phyloP scores from a whole-genome alignment of 2,113 vertebrate species.

The Notothenia rossii region DNA sequence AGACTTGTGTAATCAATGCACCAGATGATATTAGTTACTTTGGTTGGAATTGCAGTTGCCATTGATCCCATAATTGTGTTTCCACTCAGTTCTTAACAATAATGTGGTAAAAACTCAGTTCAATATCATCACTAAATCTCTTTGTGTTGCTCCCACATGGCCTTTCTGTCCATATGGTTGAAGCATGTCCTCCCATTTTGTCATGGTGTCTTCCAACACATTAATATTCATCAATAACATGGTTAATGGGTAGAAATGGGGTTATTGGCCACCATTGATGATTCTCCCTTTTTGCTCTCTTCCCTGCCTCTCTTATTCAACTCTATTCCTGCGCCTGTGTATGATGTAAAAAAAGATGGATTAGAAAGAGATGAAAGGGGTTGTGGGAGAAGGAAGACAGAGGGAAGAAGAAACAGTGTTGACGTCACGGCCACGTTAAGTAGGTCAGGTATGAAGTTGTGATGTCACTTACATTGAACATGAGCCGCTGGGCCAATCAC shows the following conservation, averaged over 20 bases:
- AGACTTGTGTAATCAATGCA: not conserved
- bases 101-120: not conserved
- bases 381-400: slow-evolving; percentile 28
- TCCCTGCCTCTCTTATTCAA: not conserved
- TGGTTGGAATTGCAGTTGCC: no score
- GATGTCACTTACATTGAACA: slow-evolving; percentile 53
- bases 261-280: slow-evolving; percentile 53
- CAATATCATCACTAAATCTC: not conserved
- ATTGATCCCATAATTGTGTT: no score
- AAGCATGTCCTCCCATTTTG: slow-evolving; percentile 49
- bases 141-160: not conserved
- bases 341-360: not conserved
- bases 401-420: slow-evolving; percentile 52
- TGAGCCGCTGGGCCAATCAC: not conserved
- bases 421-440: slow-evolving; percentile 71
- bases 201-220: slow-evolving; percentile 50
- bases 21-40: not conserved
- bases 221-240: slow-evolving; percentile 69
- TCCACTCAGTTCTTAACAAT: no score
- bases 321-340: not conserved
- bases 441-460: slow-evolving; percentile 74
- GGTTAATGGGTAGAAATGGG: slow-evolving; percentile 67
- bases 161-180: slow-evolving; percentile 47
- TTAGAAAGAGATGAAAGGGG: not conserved
- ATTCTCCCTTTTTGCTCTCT: slow-evolving; percentile 21